Conservation (phyloP, 2,797 vertebrate genomes). For the Anisognathus igniventris region DNA sequence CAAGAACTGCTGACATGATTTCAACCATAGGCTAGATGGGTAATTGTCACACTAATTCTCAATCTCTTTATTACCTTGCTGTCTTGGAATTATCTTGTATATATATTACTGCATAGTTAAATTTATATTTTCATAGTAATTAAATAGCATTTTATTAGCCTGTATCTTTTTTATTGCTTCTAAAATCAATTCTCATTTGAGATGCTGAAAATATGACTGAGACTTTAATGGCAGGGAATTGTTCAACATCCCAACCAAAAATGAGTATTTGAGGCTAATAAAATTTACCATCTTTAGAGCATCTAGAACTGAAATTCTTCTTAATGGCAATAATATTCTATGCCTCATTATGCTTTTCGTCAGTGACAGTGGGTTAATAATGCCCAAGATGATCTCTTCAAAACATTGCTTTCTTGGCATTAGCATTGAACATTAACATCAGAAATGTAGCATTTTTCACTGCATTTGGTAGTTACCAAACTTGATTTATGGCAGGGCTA, state of each 20-base stretch:
- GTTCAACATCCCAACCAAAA: background rate
- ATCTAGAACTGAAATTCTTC: conserved; percentile 18
- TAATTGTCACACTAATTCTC: background rate
- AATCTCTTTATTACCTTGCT: background rate
- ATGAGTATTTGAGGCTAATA: conserved; percentile 8
- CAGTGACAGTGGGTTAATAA: conserved; percentile 15
- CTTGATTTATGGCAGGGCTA: background rate
- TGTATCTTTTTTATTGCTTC: background rate
- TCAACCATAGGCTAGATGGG: background rate
- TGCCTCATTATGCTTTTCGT: conserved; percentile 23
- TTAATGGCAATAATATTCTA: conserved; percentile 42
- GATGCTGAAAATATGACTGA: background rate
- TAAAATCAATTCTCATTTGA: background rate
- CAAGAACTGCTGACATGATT: background rate
- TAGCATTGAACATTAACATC: background rate
- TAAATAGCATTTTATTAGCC: conserved; percentile 33
- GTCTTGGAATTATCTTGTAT: background rate
- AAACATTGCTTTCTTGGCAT: background rate
- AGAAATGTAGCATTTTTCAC: conserved; percentile 36
- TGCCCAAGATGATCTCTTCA: background rate
- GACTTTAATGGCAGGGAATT: background rate
- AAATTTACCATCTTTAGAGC: conserved; percentile 32
- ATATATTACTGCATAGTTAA: background rate
- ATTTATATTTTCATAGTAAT: conserved; percentile 12
- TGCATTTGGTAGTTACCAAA: conserved; percentile 43